These are phyloP conservation scores for Tipula confusa DNA, from an alignment of 2,888 invertebrate genomes.

Conservation along the genomic window DNA sequence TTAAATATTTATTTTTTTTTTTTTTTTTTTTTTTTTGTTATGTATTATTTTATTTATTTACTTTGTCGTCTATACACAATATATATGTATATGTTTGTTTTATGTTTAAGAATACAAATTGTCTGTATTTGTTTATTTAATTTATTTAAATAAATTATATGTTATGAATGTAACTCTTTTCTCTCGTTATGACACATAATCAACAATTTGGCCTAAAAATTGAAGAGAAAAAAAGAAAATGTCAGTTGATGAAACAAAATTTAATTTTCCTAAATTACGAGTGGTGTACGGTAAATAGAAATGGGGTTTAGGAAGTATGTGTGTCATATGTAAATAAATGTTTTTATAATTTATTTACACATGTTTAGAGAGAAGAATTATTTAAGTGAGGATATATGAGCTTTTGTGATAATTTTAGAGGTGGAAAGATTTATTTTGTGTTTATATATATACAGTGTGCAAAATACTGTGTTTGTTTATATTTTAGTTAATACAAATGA, in stretches of 20 bases:
- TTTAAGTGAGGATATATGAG: too few relatives aligned
- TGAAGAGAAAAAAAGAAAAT: neutral
- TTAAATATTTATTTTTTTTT: neutral
- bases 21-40: neutral
- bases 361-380: too few relatives aligned
- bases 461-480: too few relatives aligned
- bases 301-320: neutral
- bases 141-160: slow-evolving; percentile 4
- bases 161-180: neutral
- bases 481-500: too few relatives aligned
- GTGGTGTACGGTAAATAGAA: neutral
- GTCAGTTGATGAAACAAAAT: neutral
- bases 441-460: too few relatives aligned
- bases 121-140: neutral
- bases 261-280: neutral
- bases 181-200: slow-evolving; percentile 6
- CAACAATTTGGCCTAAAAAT: neutral
- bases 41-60: slow-evolving; percentile 1
- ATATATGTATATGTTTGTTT: too few relatives aligned
- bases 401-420: too few relatives aligned
- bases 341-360: too few relatives aligned
- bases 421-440: too few relatives aligned
- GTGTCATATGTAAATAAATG: neutral
- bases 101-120: neutral
- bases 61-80: too few relatives aligned